phyloP scores from a whole-genome alignment of 2,113 vertebrate species.

The Eidolon helvum region DNA sequence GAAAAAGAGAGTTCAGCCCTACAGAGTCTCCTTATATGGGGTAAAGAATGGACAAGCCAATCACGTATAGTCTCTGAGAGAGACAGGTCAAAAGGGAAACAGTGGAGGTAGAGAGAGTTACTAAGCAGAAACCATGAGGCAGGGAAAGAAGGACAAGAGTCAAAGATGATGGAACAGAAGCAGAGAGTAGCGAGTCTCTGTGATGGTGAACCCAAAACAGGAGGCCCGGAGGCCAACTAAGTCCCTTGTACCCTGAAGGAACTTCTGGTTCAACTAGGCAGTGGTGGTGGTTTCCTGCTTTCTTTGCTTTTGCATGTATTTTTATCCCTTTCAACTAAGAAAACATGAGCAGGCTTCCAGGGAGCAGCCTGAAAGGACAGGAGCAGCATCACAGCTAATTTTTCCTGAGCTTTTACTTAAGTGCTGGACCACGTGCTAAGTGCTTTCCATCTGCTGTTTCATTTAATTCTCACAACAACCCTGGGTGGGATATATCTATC shows the following conservation, averaged over 20 bases:
- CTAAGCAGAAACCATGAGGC: neutral
- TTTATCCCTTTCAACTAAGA: neutral
- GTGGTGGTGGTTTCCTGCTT: neutral
- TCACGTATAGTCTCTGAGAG: neutral
- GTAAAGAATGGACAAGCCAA: neutral
- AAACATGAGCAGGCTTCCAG: neutral
- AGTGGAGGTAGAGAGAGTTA: neutral
- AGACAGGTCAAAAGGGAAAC: neutral
- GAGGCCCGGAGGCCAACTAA: neutral
- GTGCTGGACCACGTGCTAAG: neutral
- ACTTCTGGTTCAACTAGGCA: neutral
- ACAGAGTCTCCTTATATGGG: neutral
- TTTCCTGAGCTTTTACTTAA: neutral
- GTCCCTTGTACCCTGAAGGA: neutral
- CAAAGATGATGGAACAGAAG: neutral
- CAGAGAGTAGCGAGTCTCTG: neutral
- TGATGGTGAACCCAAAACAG: neutral
- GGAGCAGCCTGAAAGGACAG: neutral
- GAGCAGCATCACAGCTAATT: neutral
- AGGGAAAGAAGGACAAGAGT: neutral
- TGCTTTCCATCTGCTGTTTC: neutral
- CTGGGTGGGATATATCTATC: neutral
- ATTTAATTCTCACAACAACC: neutral
- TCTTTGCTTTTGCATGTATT: neutral
- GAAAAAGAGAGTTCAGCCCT: neutral